phyloP scores from a whole-genome alignment of 2,888 invertebrate species.

The Clusia tigrina region DNA sequence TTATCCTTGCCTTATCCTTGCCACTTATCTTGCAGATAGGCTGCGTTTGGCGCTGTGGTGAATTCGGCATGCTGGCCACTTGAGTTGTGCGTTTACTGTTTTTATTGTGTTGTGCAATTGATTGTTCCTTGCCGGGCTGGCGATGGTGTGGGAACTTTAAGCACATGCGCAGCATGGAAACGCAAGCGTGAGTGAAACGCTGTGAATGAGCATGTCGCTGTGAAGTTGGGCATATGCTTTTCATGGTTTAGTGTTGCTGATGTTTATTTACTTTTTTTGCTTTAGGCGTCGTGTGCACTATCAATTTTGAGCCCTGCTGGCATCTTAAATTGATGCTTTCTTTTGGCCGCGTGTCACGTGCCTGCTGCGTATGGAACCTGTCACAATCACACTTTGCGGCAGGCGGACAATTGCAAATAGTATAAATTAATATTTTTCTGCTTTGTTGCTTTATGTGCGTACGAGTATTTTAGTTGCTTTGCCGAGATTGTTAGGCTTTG shows the following conservation, averaged over 20 bases:
- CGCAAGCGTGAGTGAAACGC: too few species aligned
- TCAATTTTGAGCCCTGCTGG: constrained; percentile 43
- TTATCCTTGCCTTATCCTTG: constrained; percentile 43
- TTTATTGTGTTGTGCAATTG: constrained; percentile 39
- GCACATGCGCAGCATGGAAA: neutral
- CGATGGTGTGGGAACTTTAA: constrained; percentile 29
- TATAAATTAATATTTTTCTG: constrained; percentile 53
- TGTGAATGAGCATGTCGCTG: constrained; percentile 33
- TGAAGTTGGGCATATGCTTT: constrained; percentile 54
- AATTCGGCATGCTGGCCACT: too few species aligned
- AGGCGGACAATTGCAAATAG: constrained; percentile 54
- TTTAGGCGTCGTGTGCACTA: constrained; percentile 44
- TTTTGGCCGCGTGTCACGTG: constrained; percentile 18
- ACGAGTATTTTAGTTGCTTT: too few species aligned
- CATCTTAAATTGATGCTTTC: constrained; percentile 45
- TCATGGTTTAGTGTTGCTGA: neutral
- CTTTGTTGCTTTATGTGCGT: constrained; percentile 19
- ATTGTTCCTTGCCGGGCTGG: constrained; percentile 37
- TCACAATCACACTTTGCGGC: constrained; percentile 59
- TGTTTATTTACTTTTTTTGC: neutral
- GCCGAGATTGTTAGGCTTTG: constrained; percentile 37
- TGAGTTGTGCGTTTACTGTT: constrained; percentile 5
- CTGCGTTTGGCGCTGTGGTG: too few species aligned
- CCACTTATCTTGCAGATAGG: constrained; percentile 48
- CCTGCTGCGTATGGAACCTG: constrained; percentile 45